phyloP scores from a whole-genome alignment of 2,113 vertebrate genomes.

The Platycercus adscitus region DNA sequence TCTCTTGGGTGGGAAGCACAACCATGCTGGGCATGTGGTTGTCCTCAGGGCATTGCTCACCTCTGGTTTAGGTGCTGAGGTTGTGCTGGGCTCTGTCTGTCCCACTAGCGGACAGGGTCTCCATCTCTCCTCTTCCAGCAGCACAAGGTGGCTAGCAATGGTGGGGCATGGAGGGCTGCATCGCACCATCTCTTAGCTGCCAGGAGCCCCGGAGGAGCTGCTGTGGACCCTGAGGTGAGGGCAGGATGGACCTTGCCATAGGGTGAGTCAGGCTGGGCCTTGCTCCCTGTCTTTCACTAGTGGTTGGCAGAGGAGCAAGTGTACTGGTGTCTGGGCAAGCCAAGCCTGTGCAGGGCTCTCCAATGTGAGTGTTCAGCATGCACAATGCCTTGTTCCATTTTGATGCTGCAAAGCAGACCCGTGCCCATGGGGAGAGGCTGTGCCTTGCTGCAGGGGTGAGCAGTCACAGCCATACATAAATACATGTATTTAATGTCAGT shows the following conservation, averaged over 20 bases:
- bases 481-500: not conserved
- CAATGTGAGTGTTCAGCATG: fast-evolving
- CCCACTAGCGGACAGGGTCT: not conserved
- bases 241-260: not conserved
- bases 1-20: not conserved
- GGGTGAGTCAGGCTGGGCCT: not conserved
- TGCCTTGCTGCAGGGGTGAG: fast-evolving
- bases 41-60: not conserved
- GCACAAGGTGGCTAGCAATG: not conserved
- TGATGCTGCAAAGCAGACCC: not conserved
- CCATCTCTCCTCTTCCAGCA: not conserved
- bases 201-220: not conserved
- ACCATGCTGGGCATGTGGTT: not conserved
- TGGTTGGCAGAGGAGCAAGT: not conserved
- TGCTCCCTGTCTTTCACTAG: fast-evolving
- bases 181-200: fast-evolving
- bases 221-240: not conserved
- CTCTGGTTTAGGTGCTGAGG: fast-evolving
- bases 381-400: fast-evolving
- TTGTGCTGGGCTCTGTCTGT: fast-evolving
- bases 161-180: not conserved
- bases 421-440: not conserved
- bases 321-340: not conserved
- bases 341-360: fast-evolving
- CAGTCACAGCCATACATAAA: not conserved